Conservation (phyloP, 1,140 invertebrate species). For the Tribolium castaneum region DNA sequence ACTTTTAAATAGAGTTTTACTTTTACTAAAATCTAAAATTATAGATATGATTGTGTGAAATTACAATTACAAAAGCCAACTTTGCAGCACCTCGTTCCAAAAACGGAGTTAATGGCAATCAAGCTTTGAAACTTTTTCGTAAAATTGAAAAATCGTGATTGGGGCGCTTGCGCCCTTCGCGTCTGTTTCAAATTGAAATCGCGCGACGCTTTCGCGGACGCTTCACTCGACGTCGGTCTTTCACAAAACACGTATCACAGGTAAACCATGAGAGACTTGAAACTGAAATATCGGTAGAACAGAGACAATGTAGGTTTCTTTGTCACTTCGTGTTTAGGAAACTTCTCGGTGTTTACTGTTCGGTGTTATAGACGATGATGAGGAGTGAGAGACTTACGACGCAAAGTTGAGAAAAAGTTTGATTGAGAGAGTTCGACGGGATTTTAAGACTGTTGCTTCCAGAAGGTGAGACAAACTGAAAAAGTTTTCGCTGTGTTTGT, state of each 20-base stretch:
- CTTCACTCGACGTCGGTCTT: conserved; percentile 39
- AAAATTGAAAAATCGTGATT: conserved; percentile 5
- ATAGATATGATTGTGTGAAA: background rate
- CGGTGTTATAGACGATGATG: conserved; percentile 13
- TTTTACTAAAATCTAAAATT: too few relatives aligned
- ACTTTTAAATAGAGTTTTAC: too few relatives aligned
- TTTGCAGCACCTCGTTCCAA: too few relatives aligned
- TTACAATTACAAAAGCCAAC: background rate
- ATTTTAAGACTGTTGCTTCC: too few relatives aligned
- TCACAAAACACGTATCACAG: conserved; percentile 36
- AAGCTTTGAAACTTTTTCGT: background rate
- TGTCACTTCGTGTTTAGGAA: conserved; percentile 5
- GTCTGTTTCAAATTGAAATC: conserved; percentile 37
- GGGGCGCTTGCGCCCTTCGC: conserved; percentile 13
- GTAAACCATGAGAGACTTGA: background rate
- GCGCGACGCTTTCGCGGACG: conserved; percentile 30
- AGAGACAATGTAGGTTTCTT: background rate
- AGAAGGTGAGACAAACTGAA: too few relatives aligned
- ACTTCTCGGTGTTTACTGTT: conserved; percentile 14
- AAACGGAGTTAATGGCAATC: background rate
- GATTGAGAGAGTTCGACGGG: background rate
- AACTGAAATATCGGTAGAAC: background rate
- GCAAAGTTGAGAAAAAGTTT: background rate
- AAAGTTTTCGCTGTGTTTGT: background rate
- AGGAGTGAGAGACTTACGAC: background rate